Percentiles rank a stretch among this genome's conserved stretches.
These are phyloP conservation scores for Diogma glabrata DNA, from an alignment of 2,888 invertebrate species.

Conservation along the genomic window DNA sequence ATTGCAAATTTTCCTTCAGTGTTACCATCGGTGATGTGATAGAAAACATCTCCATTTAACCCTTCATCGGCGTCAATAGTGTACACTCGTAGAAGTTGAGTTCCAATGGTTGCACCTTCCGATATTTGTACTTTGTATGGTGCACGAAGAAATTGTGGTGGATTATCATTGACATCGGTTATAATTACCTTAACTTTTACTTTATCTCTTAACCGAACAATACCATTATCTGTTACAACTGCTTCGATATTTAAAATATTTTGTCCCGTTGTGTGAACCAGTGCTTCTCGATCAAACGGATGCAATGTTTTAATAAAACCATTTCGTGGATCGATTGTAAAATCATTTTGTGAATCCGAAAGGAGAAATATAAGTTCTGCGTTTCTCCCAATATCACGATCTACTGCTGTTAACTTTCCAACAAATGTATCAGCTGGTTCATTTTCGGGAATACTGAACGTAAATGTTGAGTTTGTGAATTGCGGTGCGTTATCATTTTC, in stretches of 20 bases:
- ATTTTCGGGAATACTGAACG: slow-evolving; percentile 80
- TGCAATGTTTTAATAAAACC: slow-evolving; percentile 80
- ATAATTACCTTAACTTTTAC: slow-evolving; percentile 80
- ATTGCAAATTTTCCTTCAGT: slow-evolving; percentile 65
- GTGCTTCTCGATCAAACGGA: slow-evolving; percentile 79
- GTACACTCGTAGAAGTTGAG: slow-evolving; percentile 73
- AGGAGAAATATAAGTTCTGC: slow-evolving; percentile 80
- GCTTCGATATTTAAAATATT: slow-evolving; percentile 76
- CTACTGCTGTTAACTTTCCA: slow-evolving; percentile 79
- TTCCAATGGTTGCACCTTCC: slow-evolving; percentile 71
- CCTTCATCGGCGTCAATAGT: slow-evolving; percentile 83
- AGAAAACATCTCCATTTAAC: slow-evolving; percentile 79
- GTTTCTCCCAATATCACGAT: slow-evolving; percentile 81
- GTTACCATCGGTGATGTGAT: slow-evolving; percentile 71
- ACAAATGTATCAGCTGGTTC: slow-evolving; percentile 83
- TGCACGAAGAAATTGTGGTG: slow-evolving; percentile 68
- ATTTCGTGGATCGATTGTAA: slow-evolving; percentile 77
- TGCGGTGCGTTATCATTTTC: slow-evolving; percentile 94
- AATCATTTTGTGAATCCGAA: slow-evolving; percentile 63
- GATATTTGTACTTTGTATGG: slow-evolving; percentile 84
- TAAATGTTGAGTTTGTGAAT: slow-evolving; percentile 83
- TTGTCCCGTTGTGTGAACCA: slow-evolving; percentile 64
- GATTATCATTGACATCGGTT: slow-evolving; percentile 85
- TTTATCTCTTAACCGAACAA: slow-evolving; percentile 62
- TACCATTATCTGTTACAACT: slow-evolving; percentile 75